Percentiles rank a stretch among this genome's conserved stretches.
Conservation (phyloP, 2,797 vertebrate species). For the Darevskia mixta region DNA sequence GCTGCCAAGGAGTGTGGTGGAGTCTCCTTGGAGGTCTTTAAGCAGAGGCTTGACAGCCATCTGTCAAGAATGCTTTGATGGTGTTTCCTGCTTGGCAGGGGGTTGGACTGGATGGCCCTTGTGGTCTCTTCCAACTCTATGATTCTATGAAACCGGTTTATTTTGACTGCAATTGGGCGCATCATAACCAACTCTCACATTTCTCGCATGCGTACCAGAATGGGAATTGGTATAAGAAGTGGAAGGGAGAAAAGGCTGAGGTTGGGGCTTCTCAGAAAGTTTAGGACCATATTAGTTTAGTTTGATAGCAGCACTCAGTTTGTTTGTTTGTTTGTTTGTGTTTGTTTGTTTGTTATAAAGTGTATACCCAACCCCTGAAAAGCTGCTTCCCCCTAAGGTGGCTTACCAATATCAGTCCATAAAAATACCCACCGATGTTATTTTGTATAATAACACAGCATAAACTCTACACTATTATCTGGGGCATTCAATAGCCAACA, state of each 20-base stretch:
- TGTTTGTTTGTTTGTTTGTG: neutral
- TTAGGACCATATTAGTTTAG: neutral
- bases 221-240: neutral
- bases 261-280: neutral
- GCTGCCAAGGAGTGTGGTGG: too few relatives aligned
- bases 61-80: too few relatives aligned
- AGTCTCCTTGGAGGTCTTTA: too few relatives aligned
- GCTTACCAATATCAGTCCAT: neutral
- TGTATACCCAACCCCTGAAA: neutral
- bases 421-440: too few relatives aligned
- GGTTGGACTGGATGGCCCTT: too few relatives aligned
- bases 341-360: neutral
- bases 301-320: too few relatives aligned
- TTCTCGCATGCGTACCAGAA: neutral
- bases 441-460: neutral
- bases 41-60: too few relatives aligned
- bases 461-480: neutral
- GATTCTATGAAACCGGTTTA: neutral
- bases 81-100: too few relatives aligned
- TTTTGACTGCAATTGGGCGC: neutral
- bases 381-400: neutral
- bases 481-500: neutral
- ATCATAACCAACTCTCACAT: neutral
- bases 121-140: too few relatives aligned
- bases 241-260: neutral